Evolutionary conservation across 2,113 vertebrate genomes (phyloP).

Genomic region (Calidris pygmaea): DNA sequence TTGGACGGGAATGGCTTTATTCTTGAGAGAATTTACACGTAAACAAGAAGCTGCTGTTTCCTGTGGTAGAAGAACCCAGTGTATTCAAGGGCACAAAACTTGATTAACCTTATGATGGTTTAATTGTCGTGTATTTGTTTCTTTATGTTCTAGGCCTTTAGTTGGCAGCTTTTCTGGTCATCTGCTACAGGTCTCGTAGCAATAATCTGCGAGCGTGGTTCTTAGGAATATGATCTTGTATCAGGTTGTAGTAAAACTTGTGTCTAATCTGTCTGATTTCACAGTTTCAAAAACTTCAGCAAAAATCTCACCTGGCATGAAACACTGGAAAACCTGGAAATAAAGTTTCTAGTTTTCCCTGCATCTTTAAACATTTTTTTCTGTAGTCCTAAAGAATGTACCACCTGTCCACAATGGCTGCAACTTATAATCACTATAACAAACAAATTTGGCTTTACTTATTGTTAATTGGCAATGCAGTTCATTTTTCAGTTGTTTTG

Average conservation of each 20-base stretch:
- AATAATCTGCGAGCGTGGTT: not conserved
- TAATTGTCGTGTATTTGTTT: not conserved
- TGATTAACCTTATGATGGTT: not conserved
- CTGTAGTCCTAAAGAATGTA: not conserved
- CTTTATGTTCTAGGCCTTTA: not conserved
- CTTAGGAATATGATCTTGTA: not conserved
- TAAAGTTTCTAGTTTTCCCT: not conserved
- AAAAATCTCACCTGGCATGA: not conserved
- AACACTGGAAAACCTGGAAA: not conserved
- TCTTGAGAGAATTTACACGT: not conserved
- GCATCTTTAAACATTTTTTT: not conserved
- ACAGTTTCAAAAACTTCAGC: not conserved
- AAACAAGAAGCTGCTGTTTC: slow-evolving; percentile 31
- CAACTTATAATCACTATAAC: not conserved
- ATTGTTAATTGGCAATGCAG: not conserved
- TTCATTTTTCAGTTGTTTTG: not conserved
- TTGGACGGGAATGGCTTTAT: not conserved
- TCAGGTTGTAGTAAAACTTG: not conserved
- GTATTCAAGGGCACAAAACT: not conserved
- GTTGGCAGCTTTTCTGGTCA: not conserved
- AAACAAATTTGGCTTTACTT: not conserved
- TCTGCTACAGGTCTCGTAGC: not conserved
- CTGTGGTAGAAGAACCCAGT: not conserved
- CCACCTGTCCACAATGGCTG: not conserved
- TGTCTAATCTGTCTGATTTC: not conserved